Conservation (phyloP, 2,797 vertebrate genomes). For the Phylloscopus collybita region DNA sequence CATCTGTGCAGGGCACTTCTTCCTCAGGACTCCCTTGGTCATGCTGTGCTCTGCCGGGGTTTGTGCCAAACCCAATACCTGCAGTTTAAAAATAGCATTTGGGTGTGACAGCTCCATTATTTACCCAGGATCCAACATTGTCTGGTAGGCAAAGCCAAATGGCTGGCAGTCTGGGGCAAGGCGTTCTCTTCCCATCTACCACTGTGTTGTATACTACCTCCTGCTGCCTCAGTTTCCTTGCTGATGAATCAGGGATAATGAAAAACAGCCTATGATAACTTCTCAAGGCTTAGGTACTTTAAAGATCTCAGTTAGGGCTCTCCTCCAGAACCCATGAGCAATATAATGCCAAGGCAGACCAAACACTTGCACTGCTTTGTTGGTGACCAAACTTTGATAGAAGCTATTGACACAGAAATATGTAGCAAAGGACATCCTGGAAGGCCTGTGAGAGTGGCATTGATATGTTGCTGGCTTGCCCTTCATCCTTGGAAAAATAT, state of each 20-base stretch:
- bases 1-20: slow-evolving; percentile 46
- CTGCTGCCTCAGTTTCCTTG: slow-evolving; percentile 56
- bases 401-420: not conserved
- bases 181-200: not conserved
- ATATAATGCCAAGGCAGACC: not conserved
- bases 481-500: not conserved
- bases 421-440: not conserved
- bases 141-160: not conserved
- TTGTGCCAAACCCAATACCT: slow-evolving; percentile 36
- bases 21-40: slow-evolving; percentile 43
- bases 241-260: not conserved
- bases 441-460: not conserved
- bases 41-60: not conserved
- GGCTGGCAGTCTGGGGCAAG: not conserved
- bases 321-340: not conserved
- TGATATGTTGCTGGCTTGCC: not conserved
- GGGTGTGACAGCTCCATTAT: slow-evolving; percentile 35
- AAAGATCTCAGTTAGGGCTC: not conserved
- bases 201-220: not conserved
- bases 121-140: slow-evolving; percentile 8
- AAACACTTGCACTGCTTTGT: not conserved
- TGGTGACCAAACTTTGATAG: not conserved
- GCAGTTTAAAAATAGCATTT: slow-evolving; percentile 22
- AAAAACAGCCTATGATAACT: not conserved
- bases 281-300: not conserved